Evolutionary conservation across 2,888 invertebrate species (phyloP).

Genomic region (Ophion ellenae): DNA sequence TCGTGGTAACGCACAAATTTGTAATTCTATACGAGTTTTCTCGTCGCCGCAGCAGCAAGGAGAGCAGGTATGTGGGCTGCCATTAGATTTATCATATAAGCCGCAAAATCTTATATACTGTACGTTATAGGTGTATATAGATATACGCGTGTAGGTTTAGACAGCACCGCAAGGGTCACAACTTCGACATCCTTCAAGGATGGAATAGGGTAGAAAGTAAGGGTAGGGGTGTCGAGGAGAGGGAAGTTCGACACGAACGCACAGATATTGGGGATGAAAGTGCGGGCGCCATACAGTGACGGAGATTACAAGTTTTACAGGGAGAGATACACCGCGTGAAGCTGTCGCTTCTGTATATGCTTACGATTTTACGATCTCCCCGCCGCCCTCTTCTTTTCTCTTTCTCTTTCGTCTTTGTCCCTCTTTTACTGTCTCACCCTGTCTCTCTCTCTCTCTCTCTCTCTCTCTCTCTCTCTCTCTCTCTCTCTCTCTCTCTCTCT

Average conservation of each 20-base stretch:
- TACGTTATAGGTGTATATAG: too few relatives aligned
- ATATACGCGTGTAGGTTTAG: too few relatives aligned
- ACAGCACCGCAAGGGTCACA: neutral
- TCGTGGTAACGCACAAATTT: slow-evolving; percentile 8
- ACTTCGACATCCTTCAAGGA: slow-evolving; percentile 2
- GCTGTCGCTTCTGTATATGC: slow-evolving; percentile 64
- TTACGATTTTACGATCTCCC: slow-evolving; percentile 71
- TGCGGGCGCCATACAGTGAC: slow-evolving; percentile 8
- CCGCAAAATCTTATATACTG: neutral
- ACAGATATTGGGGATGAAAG: slow-evolving; percentile 20
- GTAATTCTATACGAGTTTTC: slow-evolving; percentile 9
- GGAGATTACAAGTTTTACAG: slow-evolving; percentile 52
- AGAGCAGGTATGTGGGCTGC: neutral
- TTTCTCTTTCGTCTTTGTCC: slow-evolving; percentile 46
- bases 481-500: too few relatives aligned
- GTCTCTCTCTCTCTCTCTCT: too few relatives aligned
- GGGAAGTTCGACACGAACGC: neutral
- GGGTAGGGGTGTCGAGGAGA: neutral
- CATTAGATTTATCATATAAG: slow-evolving; percentile 29
- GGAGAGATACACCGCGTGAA: slow-evolving; percentile 32
- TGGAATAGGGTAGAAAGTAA: neutral
- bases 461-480: too few relatives aligned
- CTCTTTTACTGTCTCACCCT: neutral
- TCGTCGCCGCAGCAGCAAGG: neutral
- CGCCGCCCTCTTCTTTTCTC: slow-evolving; percentile 24